These are phyloP conservation scores for Corella eumyota DNA, from an alignment of 23 tunicate genomes.

Conservation along the genomic window DNA sequence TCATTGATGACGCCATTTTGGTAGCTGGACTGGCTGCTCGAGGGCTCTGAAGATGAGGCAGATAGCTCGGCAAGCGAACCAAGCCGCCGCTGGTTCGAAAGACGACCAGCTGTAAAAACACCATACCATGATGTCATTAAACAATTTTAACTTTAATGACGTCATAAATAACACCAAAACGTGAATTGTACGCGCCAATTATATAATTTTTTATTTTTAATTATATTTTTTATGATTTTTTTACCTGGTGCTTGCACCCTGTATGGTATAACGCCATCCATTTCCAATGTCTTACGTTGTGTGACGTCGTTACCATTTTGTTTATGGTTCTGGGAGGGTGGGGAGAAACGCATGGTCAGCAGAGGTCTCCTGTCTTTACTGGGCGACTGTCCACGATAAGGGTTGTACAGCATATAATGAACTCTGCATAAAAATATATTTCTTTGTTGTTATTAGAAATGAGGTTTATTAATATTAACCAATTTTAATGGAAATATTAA, in stretches of 20 bases:
- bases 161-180: neutral
- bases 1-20: neutral
- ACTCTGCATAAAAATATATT: constrained; percentile 51
- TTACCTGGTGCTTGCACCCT: constrained; percentile 42
- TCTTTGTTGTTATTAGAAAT: too few species aligned
- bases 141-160: too few species aligned
- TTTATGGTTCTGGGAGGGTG: constrained; percentile 24
- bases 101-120: constrained; percentile 25
- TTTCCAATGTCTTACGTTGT: constrained; percentile 3
- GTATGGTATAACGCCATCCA: constrained; percentile 20
- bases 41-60: constrained; percentile 33
- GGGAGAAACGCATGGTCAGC: constrained; percentile 46
- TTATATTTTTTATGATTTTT: too few species aligned
- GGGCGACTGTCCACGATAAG: too few species aligned
- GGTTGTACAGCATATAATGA: constrained; percentile 67
- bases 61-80: constrained; percentile 17
- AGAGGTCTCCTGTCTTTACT: constrained; percentile 14
- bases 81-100: constrained; percentile 32
- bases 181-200: too few species aligned
- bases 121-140: neutral
- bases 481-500: too few species aligned
- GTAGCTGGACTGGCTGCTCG: constrained; percentile 42
- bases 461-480: too few species aligned
- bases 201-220: too few species aligned
- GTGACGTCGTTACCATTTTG: neutral